phyloP scores from a whole-genome alignment of 2,888 invertebrate species.

The Aphidoletes aphidimyza region DNA sequence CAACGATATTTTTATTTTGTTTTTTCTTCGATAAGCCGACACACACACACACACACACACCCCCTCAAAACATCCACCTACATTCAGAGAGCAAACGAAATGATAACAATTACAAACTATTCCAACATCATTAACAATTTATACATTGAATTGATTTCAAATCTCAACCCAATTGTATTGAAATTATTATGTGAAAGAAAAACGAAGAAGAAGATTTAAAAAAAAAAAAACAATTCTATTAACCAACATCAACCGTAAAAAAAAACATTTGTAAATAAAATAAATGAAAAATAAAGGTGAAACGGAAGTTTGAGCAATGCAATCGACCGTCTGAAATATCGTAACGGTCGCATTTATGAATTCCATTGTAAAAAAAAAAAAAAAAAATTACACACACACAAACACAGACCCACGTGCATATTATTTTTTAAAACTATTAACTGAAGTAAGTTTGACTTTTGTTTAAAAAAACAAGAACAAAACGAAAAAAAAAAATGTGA shows the following conservation, averaged over 20 bases:
- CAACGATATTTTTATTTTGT: too few relatives aligned
- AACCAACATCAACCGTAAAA: too few relatives aligned
- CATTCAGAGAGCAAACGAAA: not conserved
- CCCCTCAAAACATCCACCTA: not conserved
- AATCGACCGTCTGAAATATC: not conserved
- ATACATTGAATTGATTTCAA: constrained; percentile 39
- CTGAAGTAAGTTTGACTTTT: too few relatives aligned
- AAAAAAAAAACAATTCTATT: not conserved
- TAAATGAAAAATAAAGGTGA: constrained; percentile 10
- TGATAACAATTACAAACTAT: too few relatives aligned
- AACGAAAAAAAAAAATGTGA: too few relatives aligned
- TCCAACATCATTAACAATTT: not conserved
- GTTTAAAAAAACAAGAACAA: too few relatives aligned
- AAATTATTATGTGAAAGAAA: not conserved
- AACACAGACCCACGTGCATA: too few relatives aligned
- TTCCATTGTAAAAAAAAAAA: constrained; percentile 22
- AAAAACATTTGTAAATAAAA: constrained; percentile 30
- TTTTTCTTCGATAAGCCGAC: too few relatives aligned
- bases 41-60: not conserved
- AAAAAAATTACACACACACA: not conserved
- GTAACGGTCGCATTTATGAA: not conserved
- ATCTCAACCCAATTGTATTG: not conserved
- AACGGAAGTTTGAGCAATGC: constrained; percentile 4
- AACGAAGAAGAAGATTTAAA: not conserved
- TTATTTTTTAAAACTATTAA: too few relatives aligned